Evolutionary conservation across 2,113 vertebrate genomes (phyloP).

Genomic region (Megaceryle torquata): DNA sequence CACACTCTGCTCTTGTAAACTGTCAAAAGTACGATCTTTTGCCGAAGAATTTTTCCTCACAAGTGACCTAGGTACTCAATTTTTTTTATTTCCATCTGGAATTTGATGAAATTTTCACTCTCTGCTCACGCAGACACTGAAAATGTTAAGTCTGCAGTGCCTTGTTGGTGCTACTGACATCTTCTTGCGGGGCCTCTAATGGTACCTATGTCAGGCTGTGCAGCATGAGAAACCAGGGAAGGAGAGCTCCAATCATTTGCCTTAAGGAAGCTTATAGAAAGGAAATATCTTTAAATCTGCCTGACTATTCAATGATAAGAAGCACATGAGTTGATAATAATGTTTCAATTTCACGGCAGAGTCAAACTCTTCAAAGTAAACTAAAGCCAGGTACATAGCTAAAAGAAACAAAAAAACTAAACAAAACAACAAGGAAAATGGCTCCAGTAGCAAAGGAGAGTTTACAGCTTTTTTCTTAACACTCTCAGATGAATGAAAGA

Average conservation of each 20-base stretch:
- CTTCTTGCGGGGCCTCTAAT: neutral
- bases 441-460: neutral
- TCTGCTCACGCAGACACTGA: neutral
- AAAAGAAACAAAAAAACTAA: neutral
- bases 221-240: neutral
- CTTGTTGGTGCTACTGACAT: neutral
- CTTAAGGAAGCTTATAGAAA: neutral
- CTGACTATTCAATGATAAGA: neutral
- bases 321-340: neutral
- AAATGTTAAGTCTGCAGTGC: neutral
- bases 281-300: neutral
- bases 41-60: neutral
- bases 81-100: neutral
- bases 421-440: neutral
- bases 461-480: neutral
- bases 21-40: neutral
- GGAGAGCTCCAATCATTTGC: neutral
- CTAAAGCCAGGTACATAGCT: neutral
- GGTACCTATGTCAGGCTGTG: neutral
- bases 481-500: neutral
- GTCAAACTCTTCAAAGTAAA: neutral
- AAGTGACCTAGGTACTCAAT: neutral
- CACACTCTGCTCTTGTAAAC: neutral
- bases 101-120: neutral
- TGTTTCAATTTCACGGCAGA: neutral